Evolutionary conservation across 2,888 invertebrate genomes (phyloP), one percentile per base, ranked within the genome.

Genomic region (Cepaea hortensis): DNA sequence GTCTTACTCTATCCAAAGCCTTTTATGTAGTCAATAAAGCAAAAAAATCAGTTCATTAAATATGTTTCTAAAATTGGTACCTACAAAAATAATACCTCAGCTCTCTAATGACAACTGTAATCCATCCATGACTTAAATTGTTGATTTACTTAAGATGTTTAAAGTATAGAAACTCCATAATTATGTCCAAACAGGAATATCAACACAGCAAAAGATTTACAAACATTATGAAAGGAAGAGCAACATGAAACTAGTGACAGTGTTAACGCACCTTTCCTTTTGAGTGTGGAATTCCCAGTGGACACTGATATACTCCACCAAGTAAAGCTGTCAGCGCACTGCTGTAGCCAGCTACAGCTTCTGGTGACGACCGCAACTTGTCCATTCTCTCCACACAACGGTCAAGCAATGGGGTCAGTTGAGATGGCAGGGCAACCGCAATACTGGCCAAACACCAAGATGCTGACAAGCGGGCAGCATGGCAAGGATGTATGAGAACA

Each of bases 391-490:
- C 93, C 89, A 93, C 91, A 90, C 94, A 94, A 68, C 95, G 96
- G 95, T 99, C 98, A 90, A 99, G 96, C 75, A 99, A 95, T 7
- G 98, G 98, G 73, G 99, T 97, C 91, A 98, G 97, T 95, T 98
- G 98, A 92, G 98, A 97, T 11, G 99, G 99, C 84, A 98, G 96
- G 68, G 99, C 98, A 61, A 97, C 96, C 93, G 98, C 98, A 92
- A 98, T 96, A 94, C 98, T 97, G 85, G 98, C 96, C 88, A 98
- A 95, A 94, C 98, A 98, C 97, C 98, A 98, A 35, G 99, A 98
- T 35, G 98, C 98, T 20, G 98, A 97, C 85, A 99, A 95, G 50
- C 99, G 96, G 1, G 98, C 98, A 20, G 98, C 98, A 20, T 97
- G 97, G 94, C 98, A 97, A 0, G 99, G 99, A 95, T 99, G 99